phyloP scores from a whole-genome alignment of 2,888 invertebrate species.

The Oasisia sp. region DNA sequence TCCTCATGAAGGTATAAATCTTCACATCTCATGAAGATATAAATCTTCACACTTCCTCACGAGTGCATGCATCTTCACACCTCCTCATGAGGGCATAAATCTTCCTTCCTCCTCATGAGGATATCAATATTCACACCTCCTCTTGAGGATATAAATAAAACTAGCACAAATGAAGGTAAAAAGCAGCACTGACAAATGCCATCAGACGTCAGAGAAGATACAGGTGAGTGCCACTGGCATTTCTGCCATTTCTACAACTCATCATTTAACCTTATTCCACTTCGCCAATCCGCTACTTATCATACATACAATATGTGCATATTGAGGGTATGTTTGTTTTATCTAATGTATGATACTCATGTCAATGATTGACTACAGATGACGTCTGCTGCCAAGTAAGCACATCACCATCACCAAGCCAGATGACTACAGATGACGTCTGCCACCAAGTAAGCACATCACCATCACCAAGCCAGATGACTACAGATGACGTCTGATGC shows the following conservation, averaged over 20 bases:
- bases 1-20: too few species aligned
- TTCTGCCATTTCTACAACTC: neutral
- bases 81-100: too few species aligned
- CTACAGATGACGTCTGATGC: too few species aligned
- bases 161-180: neutral
- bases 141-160: neutral
- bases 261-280: neutral
- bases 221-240: neutral
- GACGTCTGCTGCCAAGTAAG: neutral
- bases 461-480: too few species aligned
- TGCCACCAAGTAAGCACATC: too few species aligned
- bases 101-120: too few species aligned
- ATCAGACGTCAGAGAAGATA: neutral
- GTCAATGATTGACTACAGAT: neutral
- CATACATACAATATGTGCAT: neutral
- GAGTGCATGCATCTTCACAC: too few species aligned
- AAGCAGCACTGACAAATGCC: neutral
- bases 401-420: neutral
- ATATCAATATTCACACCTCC: too few species aligned
- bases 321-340: neutral
- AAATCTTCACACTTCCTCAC: too few species aligned
- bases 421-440: too few species aligned
- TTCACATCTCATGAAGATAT: too few species aligned
- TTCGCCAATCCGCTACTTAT: slow-evolving; percentile 1
- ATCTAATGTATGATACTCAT: neutral